Base-by-base conservation (phyloP, 2,797 vertebrate genomes). In the Bufotes viridis region DNA sequence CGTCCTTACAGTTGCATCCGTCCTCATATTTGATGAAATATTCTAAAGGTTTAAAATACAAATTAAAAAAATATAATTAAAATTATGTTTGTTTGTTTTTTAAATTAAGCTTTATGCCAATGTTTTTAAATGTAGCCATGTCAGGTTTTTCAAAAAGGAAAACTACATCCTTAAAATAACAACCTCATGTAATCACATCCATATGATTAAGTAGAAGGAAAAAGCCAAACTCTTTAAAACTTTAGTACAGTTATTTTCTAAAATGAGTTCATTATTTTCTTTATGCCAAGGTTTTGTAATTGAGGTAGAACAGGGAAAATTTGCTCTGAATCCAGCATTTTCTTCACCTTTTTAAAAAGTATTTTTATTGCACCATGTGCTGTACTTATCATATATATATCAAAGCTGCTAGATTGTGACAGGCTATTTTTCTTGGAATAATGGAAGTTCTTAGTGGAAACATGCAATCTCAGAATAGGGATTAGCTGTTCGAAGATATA, bases 171-270 rank as follows among this genome's bases (percentile, higher is more conserved):
- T 92, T 94, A 93, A 94, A 94, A 94, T 90, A 94, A 91, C 91
- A 93, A 93, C 93, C 90, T 91, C 87, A 89, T 90, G 92, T 95
- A 95, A 96, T 94, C 90, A 81, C 90, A 94, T 92, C 94, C 94
- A 94, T 93, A 94, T 93, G 93, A 94, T 93, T 93, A 90, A 92
- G 91, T 92, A 94, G 93, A 95, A 92, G 92, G 90, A 89, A 91
- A 93, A 61, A 85, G 93, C 94, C 93, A 94, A 94, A 94, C 92
- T 94, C 94, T 95, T 94, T 93, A 95, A 94, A 94, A 93, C 92
- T 93, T 92, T 92, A 93, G 92, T 90, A 87, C 92, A 87, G 91
- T 91, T 94, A 93, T 93, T 95, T 94, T 94, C 91, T 91, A 91
- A 92, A 93, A 94, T 92, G 85, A 92, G 92, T 94, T 93, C 91